A percentile compares a stretch with the other conserved stretches of the same genome.
Conservation (phyloP, 2,888 invertebrate species). For the Zygothrica quintamaculata region DNA sequence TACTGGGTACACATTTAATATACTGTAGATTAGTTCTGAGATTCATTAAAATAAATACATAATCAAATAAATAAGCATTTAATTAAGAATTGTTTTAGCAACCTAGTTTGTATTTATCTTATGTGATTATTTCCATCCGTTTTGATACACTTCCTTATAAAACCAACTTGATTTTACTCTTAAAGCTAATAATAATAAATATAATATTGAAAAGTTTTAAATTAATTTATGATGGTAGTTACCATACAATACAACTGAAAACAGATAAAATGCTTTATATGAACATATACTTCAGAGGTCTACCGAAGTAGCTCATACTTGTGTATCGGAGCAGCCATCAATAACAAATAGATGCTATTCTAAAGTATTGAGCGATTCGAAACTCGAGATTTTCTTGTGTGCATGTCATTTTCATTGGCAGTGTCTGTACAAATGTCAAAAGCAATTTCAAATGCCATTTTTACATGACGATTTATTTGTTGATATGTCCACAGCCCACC, state of each 20-base stretch:
- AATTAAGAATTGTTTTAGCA: too few species aligned
- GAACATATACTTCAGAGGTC: slow-evolving; percentile 30
- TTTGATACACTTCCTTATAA: too few species aligned
- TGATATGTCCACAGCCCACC: slow-evolving; percentile 65
- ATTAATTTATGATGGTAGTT: slow-evolving; percentile 29
- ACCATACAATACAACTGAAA: slow-evolving; percentile 32
- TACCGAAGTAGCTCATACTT: slow-evolving; percentile 43
- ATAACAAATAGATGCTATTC: slow-evolving; percentile 40
- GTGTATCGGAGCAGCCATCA: slow-evolving; percentile 20
- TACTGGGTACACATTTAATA: too few species aligned
- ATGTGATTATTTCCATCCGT: too few species aligned
- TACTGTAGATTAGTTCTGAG: too few species aligned
- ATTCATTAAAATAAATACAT: too few species aligned
- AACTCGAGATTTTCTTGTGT: slow-evolving; percentile 57
- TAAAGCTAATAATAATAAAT: slow-evolving; percentile 2
- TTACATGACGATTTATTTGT: slow-evolving; percentile 82
- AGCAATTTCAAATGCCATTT: slow-evolving; percentile 83
- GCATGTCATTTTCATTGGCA: slow-evolving; percentile 78
- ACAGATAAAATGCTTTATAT: slow-evolving; percentile 32
- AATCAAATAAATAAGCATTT: too few species aligned
- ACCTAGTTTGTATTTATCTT: too few species aligned
- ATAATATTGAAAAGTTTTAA: background rate
- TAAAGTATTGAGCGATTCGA: slow-evolving; percentile 49
- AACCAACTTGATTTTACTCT: background rate
- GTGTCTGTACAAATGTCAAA: slow-evolving; percentile 78